Evolutionary conservation across 2,113 vertebrate genomes (phyloP), one percentile per base, ranked within the genome.

Genomic region (Cisticola juncidis): DNA sequence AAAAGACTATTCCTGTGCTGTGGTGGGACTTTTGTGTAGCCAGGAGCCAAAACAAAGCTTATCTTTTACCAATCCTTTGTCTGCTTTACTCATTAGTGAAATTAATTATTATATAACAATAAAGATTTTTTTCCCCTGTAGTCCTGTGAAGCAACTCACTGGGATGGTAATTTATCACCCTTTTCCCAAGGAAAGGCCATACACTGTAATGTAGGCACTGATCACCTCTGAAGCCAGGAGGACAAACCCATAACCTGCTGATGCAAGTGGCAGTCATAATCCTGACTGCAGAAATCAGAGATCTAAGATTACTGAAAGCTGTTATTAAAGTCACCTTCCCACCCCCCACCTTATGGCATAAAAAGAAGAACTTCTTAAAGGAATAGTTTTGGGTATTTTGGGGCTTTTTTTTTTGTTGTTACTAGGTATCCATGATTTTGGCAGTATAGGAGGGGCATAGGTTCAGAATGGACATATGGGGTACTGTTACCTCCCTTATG

Each of bases 331-430:
- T 56, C 5, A 76, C 9, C 15, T 74, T 89, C 7, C 11, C 9
- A 61, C 4, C 5, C 4, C 1, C 4, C 5, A 50, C 4, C 3
- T 1, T 9, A 61, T 23, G 17, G 21, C 35, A 62, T n/a, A 61
- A 82, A 44, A 76, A 11, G 3, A n/a, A 25, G 14, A 25, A 3
- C 29, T 71, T 54, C 12, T 69, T 70, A 44, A 68, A 47, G 24
- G 5, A 86, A 25, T 38, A 61, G 35, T 28, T 60, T 45, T 53
- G 19, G 15, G 24, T 66, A 16, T n/a, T 74, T 42, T 24, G 31
- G 45, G 22, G 4, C 28, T n/a, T 44, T 38, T 29, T 44, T 38
- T 44, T 42, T 50, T n/a, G n/a, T 44, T 47, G 14, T 53, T 56
- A 36, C 4, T 54, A 7, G 22, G 6, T 24, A 51, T 44, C 14